Percentiles rank a stretch among this genome's conserved stretches.
phyloP scores from a whole-genome alignment of 2,113 vertebrate genomes.

The Hippocampus barbouri region DNA sequence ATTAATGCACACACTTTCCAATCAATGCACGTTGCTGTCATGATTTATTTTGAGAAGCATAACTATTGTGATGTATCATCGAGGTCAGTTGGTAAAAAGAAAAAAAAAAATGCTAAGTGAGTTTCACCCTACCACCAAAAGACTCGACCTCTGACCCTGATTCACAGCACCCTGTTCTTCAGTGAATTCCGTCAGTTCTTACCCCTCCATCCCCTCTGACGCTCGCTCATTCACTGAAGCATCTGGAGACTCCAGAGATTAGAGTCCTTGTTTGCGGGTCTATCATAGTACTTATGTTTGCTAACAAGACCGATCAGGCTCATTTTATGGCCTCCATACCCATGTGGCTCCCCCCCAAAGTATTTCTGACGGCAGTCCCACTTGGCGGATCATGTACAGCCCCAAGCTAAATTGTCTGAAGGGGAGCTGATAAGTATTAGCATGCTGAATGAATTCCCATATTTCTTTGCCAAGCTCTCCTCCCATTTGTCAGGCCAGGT shows the following conservation, averaged over 20 bases:
- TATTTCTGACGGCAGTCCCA: constrained; percentile 30
- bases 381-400: constrained; percentile 40
- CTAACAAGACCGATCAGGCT: constrained; percentile 56
- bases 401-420: constrained; percentile 33
- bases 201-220: not conserved
- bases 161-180: constrained; percentile 32
- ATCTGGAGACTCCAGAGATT: constrained; percentile 19
- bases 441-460: constrained; percentile 21
- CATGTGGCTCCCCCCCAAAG: constrained; percentile 24
- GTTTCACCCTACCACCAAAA: constrained; percentile 26
- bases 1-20: not conserved
- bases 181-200: constrained; percentile 57
- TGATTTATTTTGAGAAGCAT: not conserved
- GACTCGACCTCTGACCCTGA: constrained; percentile 52
- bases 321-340: constrained; percentile 36
- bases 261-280: constrained; percentile 15
- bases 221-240: constrained; percentile 15
- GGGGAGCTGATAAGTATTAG: constrained; percentile 37
- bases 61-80: not conserved
- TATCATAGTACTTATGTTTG: constrained; percentile 28
- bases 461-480: constrained; percentile 16
- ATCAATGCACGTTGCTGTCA: not conserved
- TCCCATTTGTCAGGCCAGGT: constrained; percentile 15
- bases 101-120: not conserved
- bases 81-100: not conserved